A percentile compares a stretch with the other conserved stretches of the same genome.
These are phyloP conservation scores for Eumaeus atala DNA, from an alignment of 1,140 invertebrate species.

Conservation along the genomic window DNA sequence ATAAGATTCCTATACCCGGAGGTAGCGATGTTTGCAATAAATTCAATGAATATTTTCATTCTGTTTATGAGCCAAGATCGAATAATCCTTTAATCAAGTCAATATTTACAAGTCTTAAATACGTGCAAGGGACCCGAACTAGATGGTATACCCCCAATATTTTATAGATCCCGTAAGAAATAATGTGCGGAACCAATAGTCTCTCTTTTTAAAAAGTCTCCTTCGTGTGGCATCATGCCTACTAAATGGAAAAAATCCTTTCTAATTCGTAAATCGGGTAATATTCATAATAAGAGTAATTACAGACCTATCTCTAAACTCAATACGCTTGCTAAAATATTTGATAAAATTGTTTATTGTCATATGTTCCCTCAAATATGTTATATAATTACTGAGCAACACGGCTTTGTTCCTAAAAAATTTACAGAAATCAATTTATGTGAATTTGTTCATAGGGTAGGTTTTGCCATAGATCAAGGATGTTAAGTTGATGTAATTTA, in stretches of 20 bases:
- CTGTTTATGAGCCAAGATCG: too few relatives aligned
- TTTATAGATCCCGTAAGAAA: conserved; percentile 15
- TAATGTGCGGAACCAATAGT: conserved; percentile 10
- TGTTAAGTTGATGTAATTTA: neutral
- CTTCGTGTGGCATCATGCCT: conserved; percentile 17
- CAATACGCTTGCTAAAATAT: conserved; percentile 14
- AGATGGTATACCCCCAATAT: conserved; percentile 19
- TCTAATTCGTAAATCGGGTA: conserved; percentile 20
- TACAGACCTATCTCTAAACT: conserved; percentile 25
- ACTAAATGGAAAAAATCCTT: conserved; percentile 22
- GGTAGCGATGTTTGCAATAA: too few relatives aligned
- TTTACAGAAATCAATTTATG: conserved; percentile 19
- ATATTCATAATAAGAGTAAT: conserved; percentile 22
- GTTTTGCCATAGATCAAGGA: neutral
- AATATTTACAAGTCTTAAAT: conserved; percentile 16
- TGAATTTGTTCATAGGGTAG: neutral
- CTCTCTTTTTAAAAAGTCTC: conserved; percentile 16
- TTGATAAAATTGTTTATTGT: conserved; percentile 23
- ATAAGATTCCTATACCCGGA: too few relatives aligned
- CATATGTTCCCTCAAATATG: conserved; percentile 11
- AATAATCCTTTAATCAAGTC: too few relatives aligned
- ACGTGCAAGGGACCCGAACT: conserved; percentile 15
- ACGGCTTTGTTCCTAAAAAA: conserved; percentile 15
- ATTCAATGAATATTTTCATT: too few relatives aligned
- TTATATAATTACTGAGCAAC: conserved; percentile 15